Evolutionary conservation across 2,888 invertebrate genomes (phyloP), one percentile per base, ranked within the genome.

Genomic region (Perizoma affinitatum): DNA sequence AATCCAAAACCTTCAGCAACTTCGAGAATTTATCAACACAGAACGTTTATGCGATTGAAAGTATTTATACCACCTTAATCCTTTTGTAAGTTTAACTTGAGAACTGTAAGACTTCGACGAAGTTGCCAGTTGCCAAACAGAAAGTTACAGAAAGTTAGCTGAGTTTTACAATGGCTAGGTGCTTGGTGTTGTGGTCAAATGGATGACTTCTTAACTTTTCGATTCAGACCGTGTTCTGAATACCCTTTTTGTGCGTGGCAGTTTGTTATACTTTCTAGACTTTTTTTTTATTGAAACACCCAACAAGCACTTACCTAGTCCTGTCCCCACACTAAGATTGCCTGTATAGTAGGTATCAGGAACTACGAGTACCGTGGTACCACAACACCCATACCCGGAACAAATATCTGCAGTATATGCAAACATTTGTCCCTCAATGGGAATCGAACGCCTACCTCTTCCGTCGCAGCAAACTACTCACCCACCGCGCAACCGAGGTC

Each of bases 81-180:
- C 55, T 54, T 58, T 46, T 45, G 58, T 56, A 52, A 56, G 5
- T 52, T 55, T 7, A 7, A 45, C 33, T 36, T 42, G 35, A 11
- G 10, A 36, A 41, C 46, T 45, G 45, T 41, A 40, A 61, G 51
- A 10, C 22, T 22, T 22, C 46, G 35, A 5, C 42, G 42, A 48
- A 61, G 42, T 49, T 41, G 41, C 35, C 36, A 57, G 56, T 52
- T 47, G 43, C 54, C 53, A 33, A 52, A 51, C 50, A 54, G 59
- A 58, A 55, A 58, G 58, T 51, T 44, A 46, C 50, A 22, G 22
- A 22, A 22, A 22, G 22, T 22, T 22, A 22, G 22, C 6, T 53
- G 62, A 67, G 56, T 65, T 65, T 63, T 61, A 61, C 57, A 63
- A 67, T 58, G 54, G 57, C 8, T 11, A 55, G 60, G 58, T 59